Evolutionary conservation across 2,888 invertebrate species (phyloP).

Genomic region (Cantharis flavilabris): DNA sequence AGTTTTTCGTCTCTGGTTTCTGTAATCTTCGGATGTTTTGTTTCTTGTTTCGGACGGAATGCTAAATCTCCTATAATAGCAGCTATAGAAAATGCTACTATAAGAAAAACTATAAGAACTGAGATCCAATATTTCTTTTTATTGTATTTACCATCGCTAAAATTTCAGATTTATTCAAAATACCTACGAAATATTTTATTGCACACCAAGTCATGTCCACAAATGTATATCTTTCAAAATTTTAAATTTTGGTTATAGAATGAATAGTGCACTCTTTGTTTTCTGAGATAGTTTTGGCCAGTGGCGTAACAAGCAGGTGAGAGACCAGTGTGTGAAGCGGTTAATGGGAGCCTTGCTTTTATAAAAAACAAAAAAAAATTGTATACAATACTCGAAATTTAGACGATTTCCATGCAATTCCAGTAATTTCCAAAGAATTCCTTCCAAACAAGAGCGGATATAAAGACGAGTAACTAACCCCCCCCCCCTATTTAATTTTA

Average conservation of each 20-base stretch:
- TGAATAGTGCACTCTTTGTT: background rate
- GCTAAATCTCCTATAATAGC: background rate
- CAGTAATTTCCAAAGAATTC: too few species aligned
- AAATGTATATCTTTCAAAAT: background rate
- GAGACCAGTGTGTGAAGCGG: too few species aligned
- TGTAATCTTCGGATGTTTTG: background rate
- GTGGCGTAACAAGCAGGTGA: too few species aligned
- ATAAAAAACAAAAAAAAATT: too few species aligned
- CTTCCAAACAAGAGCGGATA: too few species aligned
- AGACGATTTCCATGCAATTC: too few species aligned
- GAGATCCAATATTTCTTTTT: background rate
- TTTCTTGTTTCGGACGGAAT: background rate
- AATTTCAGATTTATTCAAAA: background rate
- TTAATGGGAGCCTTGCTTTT: too few species aligned
- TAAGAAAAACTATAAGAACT: background rate
- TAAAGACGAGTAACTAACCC: too few species aligned
- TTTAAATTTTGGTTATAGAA: background rate
- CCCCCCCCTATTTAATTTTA: too few species aligned
- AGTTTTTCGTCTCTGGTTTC: background rate
- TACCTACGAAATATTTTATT: background rate
- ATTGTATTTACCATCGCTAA: background rate
- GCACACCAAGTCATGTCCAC: background rate
- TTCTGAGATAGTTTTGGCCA: too few species aligned
- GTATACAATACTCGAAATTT: too few species aligned
- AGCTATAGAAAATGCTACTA: background rate